Evolutionary conservation across 2,797 vertebrate genomes (phyloP).

Genomic region (Acipenser oxyrinchus): DNA sequence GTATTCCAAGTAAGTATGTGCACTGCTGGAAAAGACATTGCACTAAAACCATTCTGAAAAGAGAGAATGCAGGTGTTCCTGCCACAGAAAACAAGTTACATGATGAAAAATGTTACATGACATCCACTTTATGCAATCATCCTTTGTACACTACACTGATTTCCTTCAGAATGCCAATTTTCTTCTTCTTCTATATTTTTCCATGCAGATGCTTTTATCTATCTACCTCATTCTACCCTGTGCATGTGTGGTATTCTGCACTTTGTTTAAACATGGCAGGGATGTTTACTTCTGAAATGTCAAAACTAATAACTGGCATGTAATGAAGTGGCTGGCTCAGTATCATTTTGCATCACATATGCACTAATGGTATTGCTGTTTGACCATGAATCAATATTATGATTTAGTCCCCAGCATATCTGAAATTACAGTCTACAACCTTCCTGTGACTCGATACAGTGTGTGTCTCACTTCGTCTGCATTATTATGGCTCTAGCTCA

Average conservation of each 20-base stretch:
- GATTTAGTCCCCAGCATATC: background rate
- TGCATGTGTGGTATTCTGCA: too few species aligned
- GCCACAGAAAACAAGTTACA: conserved; percentile 3
- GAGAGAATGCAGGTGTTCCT: background rate
- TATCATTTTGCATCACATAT: conserved; percentile 8
- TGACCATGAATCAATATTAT: background rate
- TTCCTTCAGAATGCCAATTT: background rate
- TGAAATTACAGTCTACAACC: conserved; percentile 7
- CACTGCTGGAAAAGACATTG: background rate
- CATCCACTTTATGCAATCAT: conserved; percentile 2
- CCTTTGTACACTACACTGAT: conserved; percentile 3
- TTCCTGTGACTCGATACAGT: conserved; percentile 7
- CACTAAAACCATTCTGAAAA: conserved; percentile 6
- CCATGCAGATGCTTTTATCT: background rate
- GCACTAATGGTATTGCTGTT: conserved; percentile 9
- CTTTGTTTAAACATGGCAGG: conserved; percentile 5
- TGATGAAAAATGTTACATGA: conserved; percentile 6
- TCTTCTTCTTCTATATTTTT: background rate
- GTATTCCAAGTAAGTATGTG: background rate
- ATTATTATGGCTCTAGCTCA: conserved; percentile 5
- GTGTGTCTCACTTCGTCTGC: background rate
- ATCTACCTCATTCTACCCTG: conserved; percentile 3
- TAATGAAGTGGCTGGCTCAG: background rate
- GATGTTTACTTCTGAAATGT: conserved; percentile 18
- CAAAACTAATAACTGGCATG: conserved; percentile 15